phyloP scores from a whole-genome alignment of 2,888 invertebrate genomes.

The Omphaloscelis lunosa region DNA sequence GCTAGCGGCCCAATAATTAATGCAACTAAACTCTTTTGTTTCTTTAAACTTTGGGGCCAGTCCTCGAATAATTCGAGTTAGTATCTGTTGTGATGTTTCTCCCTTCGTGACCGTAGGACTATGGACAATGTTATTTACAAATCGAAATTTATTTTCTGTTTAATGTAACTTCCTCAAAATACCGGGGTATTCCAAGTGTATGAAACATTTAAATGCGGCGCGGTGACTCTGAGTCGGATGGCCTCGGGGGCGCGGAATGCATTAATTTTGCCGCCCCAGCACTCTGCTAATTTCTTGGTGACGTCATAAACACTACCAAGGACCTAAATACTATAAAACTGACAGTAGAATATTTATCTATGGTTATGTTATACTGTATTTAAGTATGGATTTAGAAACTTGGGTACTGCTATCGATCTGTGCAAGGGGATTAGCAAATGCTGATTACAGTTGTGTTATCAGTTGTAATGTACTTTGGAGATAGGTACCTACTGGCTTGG shows the following conservation, averaged over 20 bases:
- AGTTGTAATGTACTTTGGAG: neutral
- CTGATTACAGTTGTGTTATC: conserved; percentile 11
- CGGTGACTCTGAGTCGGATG: conserved; percentile 26
- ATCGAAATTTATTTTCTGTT: neutral
- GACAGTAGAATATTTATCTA: conserved; percentile 24
- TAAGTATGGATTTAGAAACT: neutral
- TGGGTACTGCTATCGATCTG: conserved; percentile 13
- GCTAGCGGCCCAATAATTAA: neutral
- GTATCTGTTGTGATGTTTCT: neutral
- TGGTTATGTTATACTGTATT: neutral
- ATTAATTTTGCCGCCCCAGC: conserved; percentile 47
- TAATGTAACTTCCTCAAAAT: neutral
- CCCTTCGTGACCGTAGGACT: no score
- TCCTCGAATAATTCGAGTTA: neutral
- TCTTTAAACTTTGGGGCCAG: neutral
- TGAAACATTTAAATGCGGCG: conserved; percentile 39
- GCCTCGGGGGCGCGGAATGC: conserved; percentile 21
- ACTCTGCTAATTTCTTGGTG: conserved; percentile 45
- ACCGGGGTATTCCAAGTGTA: conserved; percentile 2
- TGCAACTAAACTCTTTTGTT: neutral
- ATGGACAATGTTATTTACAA: neutral
- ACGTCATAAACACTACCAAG: conserved; percentile 47
- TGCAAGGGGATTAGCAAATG: conserved; percentile 1
- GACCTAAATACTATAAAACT: neutral
- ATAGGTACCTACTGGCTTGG: neutral